Evolutionary conservation across 2,888 invertebrate genomes (phyloP).

Genomic region (Dendrolimus houi): DNA sequence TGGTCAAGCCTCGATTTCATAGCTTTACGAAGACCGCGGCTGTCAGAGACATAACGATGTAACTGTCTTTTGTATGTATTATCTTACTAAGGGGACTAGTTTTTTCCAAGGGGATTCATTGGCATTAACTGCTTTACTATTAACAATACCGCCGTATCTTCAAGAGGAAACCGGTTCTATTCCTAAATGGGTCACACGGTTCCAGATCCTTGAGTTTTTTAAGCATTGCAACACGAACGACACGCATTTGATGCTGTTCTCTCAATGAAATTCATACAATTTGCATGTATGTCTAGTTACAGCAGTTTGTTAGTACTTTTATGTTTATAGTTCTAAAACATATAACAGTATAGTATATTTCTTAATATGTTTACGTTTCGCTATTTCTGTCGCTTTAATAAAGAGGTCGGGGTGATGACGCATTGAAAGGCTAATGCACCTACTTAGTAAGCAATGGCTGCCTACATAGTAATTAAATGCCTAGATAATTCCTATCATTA

Average conservation of each 20-base stretch:
- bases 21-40: constrained; percentile 53
- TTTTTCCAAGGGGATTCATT: constrained; percentile 63
- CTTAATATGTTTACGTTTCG: background rate
- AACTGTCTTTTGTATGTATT: constrained; percentile 66
- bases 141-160: constrained; percentile 66
- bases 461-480: constrained; percentile 28
- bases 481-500: constrained; percentile 33
- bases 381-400: background rate
- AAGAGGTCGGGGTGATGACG: background rate
- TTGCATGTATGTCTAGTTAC: background rate
- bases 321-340: background rate
- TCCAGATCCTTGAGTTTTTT: constrained; percentile 59
- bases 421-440: background rate
- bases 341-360: background rate
- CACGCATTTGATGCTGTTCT: constrained; percentile 18
- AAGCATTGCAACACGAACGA: constrained; percentile 39
- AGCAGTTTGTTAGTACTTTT: background rate
- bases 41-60: constrained; percentile 53
- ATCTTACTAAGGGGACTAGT: constrained; percentile 61
- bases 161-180: constrained; percentile 71
- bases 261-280: constrained; percentile 14
- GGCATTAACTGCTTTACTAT: constrained; percentile 64
- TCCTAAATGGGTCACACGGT: constrained; percentile 75
- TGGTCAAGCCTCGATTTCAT: constrained; percentile 61
- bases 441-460: constrained; percentile 5